Percentiles rank a stretch among this genome's conserved stretches.
These are phyloP conservation scores for Myzus persicae DNA, from an alignment of 1,140 invertebrate species.

Conservation along the genomic window DNA sequence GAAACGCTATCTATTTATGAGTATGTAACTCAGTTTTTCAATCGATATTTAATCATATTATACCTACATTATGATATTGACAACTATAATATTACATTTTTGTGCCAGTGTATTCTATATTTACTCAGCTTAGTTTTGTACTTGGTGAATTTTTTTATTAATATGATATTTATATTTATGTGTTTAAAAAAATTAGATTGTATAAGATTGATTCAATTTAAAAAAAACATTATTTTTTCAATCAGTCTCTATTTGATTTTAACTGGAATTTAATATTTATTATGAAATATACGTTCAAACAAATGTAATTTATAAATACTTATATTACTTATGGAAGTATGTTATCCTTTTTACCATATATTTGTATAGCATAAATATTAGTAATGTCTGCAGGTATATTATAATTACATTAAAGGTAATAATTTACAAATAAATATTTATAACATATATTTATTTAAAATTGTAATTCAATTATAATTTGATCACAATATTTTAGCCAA, in stretches of 20 bases:
- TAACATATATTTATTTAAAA: not conserved
- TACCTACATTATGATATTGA: not conserved
- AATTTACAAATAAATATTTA: not conserved
- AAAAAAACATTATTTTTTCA: not conserved
- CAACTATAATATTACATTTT: not conserved
- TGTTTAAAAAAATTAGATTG: not conserved
- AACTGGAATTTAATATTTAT: not conserved
- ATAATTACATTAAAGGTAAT: not conserved
- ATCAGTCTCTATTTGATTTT: not conserved
- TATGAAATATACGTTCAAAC: not conserved
- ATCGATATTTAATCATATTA: not conserved
- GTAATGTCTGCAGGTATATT: not conserved
- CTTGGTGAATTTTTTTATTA: not conserved
- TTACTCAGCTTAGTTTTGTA: not conserved
- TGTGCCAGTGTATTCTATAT: not conserved
- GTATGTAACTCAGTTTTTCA: not conserved
- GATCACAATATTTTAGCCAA: no score
- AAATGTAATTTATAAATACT: not conserved
- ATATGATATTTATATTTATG: not conserved
- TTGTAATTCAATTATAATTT: no score
- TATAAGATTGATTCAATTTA: not conserved
- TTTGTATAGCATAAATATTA: not conserved
- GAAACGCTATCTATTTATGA: not conserved
- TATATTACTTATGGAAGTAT: no score
- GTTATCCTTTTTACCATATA: not conserved